Evolutionary conservation across 1,140 invertebrate species (phyloP), one percentile per base, ranked within the genome.

Genomic region (Cyclina sinensis): DNA sequence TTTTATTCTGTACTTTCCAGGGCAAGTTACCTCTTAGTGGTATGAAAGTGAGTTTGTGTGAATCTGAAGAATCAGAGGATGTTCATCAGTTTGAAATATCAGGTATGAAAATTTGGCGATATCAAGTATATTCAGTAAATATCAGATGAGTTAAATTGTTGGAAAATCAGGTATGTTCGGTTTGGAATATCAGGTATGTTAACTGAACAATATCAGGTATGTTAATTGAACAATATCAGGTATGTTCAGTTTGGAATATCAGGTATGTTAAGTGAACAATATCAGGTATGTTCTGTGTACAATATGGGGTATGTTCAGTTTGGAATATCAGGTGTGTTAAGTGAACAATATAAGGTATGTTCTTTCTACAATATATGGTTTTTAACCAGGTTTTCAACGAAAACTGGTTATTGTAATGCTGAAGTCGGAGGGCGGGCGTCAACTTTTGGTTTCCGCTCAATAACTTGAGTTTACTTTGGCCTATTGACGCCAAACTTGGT

Each of bases 11-110:
- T 7, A 43, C 7, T 57, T 96, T 96, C 79, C 92, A 99, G 98
- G 98, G 98, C 30, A 98, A 98, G 96, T 96, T 99, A 73, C 98
- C 98, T 32, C 95, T 99, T 32, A 98, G 98, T 92, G 98, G 98
- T 85, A 97, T 99, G 90, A 97, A 96, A 79, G 97, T 98, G 0
- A 97, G 96, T 89, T 96, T 97, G 91, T 94, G 98, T 89, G 98
- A 98, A 90, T 97, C 98, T 93, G 88, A 90, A 18, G 97, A 96
- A 7, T 98, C 98, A 76, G 97, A 97, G 46, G 96, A 97, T 92
- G 98, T 98, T 95, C 97, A 98, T 96, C 97, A 98, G 91, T 99
- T 99, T 96, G 98, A 99, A 97, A 98, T 99, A 92, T 97, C 96
- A 94, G 97, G 97, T 97, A 91, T 86, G 78, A 78, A 7, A n/a